Evolutionary conservation across 2,888 invertebrate genomes (phyloP).

Genomic region (Eumacrocentrus americanus): DNA sequence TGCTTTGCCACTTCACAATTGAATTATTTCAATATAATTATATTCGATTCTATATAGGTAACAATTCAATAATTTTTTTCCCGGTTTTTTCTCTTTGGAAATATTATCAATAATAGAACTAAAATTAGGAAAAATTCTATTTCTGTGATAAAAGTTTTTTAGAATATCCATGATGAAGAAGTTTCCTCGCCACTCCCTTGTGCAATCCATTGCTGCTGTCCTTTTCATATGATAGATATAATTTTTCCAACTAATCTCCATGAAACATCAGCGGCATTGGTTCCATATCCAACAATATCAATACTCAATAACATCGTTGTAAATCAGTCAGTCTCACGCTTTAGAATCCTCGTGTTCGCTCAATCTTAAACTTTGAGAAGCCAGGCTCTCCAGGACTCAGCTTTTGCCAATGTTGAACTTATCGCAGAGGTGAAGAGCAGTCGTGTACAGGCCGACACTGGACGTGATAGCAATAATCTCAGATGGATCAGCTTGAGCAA

Average conservation of each 20-base stretch:
- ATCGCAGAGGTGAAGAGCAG: constrained; percentile 70
- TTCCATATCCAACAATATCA: constrained; percentile 64
- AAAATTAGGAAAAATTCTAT: too few species aligned
- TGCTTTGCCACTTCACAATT: too few species aligned
- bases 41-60: too few species aligned
- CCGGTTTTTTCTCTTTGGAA: too few species aligned
- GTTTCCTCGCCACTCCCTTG: constrained; percentile 74
- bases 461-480: constrained; percentile 74
- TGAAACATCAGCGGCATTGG: constrained; percentile 66
- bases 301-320: constrained; percentile 76
- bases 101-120: too few species aligned
- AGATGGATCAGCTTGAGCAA: constrained; percentile 63
- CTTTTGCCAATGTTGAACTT: constrained; percentile 67
- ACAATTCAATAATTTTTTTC: too few species aligned
- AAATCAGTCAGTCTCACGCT: constrained; percentile 74
- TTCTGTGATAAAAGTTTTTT: too few species aligned
- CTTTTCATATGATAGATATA: constrained; percentile 70
- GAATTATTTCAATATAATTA: too few species aligned
- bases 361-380: constrained; percentile 69
- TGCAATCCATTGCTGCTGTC: constrained; percentile 67
- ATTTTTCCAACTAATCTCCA: constrained; percentile 72
- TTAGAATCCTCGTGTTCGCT: constrained; percentile 65
- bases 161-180: constrained; percentile 78
- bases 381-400: constrained; percentile 73
- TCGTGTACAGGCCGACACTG: constrained; percentile 71